phyloP scores from a whole-genome alignment of 2,797 vertebrate genomes.

The Oophaga sylvatica region DNA sequence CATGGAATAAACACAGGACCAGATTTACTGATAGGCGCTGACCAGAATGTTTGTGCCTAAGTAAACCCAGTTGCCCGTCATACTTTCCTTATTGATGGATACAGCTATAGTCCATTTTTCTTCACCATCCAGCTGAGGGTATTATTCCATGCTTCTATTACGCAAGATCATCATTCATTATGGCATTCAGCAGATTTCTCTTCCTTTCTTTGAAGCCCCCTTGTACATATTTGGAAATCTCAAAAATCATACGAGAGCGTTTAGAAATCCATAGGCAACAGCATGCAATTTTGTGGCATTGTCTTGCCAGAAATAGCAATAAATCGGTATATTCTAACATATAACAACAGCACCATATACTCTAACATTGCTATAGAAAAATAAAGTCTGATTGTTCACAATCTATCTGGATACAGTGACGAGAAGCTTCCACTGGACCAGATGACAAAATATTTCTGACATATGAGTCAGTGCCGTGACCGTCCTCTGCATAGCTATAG shows the following conservation, averaged over 20 bases:
- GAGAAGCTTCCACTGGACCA: constrained; percentile 5
- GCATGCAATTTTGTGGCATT: constrained; percentile 21
- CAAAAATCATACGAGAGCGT: background rate
- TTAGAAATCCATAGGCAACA: constrained; percentile 15
- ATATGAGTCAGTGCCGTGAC: background rate
- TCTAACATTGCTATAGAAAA: constrained; percentile 35
- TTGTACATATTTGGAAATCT: background rate
- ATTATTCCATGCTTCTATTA: constrained; percentile 25
- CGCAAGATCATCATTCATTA: constrained; percentile 18
- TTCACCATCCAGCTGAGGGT: background rate
- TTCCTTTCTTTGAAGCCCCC: constrained; percentile 10
- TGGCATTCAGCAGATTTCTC: constrained; percentile 11
- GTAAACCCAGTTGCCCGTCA: background rate
- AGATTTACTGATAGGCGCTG: constrained; percentile 26
- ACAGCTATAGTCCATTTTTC: background rate
- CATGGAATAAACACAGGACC: background rate
- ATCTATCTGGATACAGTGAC: constrained; percentile 33
- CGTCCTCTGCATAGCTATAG: constrained; percentile 2
- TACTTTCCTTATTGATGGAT: background rate
- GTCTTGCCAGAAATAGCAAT: background rate
- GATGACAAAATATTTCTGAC: background rate
- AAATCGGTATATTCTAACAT: constrained; percentile 1
- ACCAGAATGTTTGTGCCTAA: background rate
- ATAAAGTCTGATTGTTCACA: constrained; percentile 42
- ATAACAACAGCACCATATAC: constrained; percentile 46